Base-by-base conservation (phyloP, 2,888 invertebrate species). In the Drosophila anomalata region DNA sequence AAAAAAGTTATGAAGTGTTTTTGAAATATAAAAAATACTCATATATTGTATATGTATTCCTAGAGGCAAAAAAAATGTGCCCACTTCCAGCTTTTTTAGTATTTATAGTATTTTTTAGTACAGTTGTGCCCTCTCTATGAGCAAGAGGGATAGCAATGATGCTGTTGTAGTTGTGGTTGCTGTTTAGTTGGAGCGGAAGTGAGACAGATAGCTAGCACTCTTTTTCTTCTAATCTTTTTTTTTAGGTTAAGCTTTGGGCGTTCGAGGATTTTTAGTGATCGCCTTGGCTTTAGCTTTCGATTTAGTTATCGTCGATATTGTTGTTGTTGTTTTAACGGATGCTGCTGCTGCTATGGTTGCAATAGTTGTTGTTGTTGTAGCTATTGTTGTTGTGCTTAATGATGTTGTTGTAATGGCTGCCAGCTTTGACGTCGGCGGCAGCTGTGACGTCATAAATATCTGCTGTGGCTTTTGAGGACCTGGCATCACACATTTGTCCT, bases 401-500 rank as follows among this genome's bases (percentile, higher is more conserved):
- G 51, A n/a, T 48, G 60, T 48, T 41, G 36, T 53, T 33, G 58
- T 24, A 24, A 41, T 36, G 36, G 55, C 29, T 44, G 47, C 36
- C 26, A 44, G 42, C 20, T 67, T 55, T 3, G 55, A 47, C 22
- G 59, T 58, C 20, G 52, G 51, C 33, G 76, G 71, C 74, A 87
- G 65, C 78, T 89, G 89, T 62, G 90, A 78, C 77, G 89, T 90
- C 86, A 91, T 85, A 87, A 90, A 90, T 77, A 90, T 89, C 78
- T 89, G 87, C 77, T 89, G 87, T 72, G 88, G 75, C 76, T 85
- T 85, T 77, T 89, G 88, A 20, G 78, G 81, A 79, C 70, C 79
- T 75, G 90, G 78, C 90, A 91, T 91, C 91, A 91, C 90, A 91
- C 91, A 91, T 90, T 90, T 88, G 91, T 91, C 90, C 91, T 91